Evolutionary conservation across 2,888 invertebrate genomes (phyloP).

Genomic region (Tenthredo mesomela): DNA sequence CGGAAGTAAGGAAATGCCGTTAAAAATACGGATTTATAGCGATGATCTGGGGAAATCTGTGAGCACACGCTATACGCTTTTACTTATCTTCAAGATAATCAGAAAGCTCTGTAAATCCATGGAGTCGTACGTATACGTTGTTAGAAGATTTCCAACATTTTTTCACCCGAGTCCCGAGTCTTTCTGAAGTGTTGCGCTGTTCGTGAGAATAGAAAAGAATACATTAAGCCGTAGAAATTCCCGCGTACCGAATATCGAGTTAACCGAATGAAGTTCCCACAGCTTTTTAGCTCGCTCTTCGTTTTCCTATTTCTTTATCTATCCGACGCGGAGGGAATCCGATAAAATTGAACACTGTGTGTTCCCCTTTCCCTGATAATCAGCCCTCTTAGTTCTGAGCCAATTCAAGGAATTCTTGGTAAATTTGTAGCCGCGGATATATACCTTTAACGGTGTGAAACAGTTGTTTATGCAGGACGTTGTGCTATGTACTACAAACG

Average conservation of each 20-base stretch:
- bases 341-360: conserved; percentile 18
- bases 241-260: conserved; percentile 12
- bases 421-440: background rate
- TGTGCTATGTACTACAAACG: background rate
- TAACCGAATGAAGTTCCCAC: conserved; percentile 5
- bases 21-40: background rate
- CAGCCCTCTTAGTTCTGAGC: background rate
- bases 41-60: background rate
- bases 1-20: background rate
- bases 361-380: background rate
- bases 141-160: background rate
- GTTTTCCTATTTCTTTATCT: conserved; percentile 18
- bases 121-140: conserved; percentile 1
- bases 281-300: background rate
- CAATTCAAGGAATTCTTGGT: background rate
- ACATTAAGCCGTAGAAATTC: conserved; percentile 27
- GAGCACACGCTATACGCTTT: background rate
- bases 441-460: background rate
- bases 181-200: conserved; percentile 6
- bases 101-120: background rate
- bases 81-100: background rate
- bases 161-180: background rate
- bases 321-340: background rate
- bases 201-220: conserved; percentile 42
- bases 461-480: conserved; percentile 32